Percentiles rank a stretch among this genome's conserved stretches.
Evolutionary conservation across 2,888 invertebrate species (phyloP).

Genomic region (Eupeodes luniger): DNA sequence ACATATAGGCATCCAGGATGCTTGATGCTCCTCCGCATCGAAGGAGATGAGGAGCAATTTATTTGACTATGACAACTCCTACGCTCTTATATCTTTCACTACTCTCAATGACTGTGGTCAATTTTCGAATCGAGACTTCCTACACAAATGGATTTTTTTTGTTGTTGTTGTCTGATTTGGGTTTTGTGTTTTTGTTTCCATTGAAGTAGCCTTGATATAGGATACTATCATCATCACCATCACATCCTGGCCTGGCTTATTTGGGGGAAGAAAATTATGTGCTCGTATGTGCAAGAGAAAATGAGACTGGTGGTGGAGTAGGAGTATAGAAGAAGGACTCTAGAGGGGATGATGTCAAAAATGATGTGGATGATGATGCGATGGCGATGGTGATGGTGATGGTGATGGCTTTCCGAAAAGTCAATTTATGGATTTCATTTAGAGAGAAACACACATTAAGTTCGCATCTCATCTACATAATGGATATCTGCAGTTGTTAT

Average conservation of each 20-base stretch:
- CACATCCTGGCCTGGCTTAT: neutral
- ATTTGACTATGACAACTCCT: conserved; percentile 45
- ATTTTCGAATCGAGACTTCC: conserved; percentile 53
- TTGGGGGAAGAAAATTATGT: neutral
- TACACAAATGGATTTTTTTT: conserved; percentile 2
- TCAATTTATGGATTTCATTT: conserved; percentile 77
- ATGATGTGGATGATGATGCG: conserved; percentile 6
- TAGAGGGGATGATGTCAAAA: conserved; percentile 2
- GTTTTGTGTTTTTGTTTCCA: neutral
- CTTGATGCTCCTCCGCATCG: conserved; percentile 20
- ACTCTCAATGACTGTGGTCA: conserved; percentile 51
- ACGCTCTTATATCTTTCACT: conserved; percentile 11
- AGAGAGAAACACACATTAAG: conserved; percentile 70
- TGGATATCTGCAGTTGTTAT: conserved; percentile 78
- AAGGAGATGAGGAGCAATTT: conserved; percentile 51
- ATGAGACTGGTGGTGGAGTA: neutral
- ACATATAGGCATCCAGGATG: conserved; percentile 46
- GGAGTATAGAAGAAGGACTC: neutral
- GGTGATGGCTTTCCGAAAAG: conserved; percentile 61
- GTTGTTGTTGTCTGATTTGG: neutral
- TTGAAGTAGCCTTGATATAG: conserved; percentile 10
- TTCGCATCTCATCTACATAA: conserved; percentile 77
- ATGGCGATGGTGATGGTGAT: conserved; percentile 38
- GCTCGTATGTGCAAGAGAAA: conserved; percentile 11
- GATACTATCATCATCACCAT: conserved; percentile 26